Percentiles rank a stretch among this genome's conserved stretches.
Evolutionary conservation across 2,797 vertebrate genomes (phyloP).

Genomic region (Lagodon rhomboides): DNA sequence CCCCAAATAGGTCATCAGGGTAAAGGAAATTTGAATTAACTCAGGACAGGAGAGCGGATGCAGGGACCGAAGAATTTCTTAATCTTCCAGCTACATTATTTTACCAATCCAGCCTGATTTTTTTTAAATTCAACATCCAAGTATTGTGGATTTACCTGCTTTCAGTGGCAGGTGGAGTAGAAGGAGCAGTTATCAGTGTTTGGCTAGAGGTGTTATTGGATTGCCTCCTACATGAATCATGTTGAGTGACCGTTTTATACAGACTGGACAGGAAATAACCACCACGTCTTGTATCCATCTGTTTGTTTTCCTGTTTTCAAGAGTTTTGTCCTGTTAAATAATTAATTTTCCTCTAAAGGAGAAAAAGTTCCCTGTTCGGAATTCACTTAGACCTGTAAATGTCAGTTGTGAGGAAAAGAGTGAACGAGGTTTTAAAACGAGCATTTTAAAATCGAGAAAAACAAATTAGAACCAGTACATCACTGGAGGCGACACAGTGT

Average conservation of each 20-base stretch:
- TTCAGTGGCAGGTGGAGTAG: conserved; percentile 2
- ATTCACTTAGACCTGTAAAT: neutral
- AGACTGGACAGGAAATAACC: conserved; percentile 2
- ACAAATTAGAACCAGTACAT: neutral
- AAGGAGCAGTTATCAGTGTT: conserved; percentile 8
- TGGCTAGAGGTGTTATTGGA: conserved; percentile 1
- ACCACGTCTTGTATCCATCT: neutral
- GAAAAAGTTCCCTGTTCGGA: neutral
- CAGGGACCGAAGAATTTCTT: conserved; percentile 14
- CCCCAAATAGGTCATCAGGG: conserved; percentile 42
- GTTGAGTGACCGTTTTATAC: conserved; percentile 11
- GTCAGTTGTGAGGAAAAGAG: conserved; percentile 9
- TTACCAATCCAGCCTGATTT: conserved; percentile 7
- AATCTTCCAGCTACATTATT: conserved; percentile 28
- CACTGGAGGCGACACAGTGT: neutral
- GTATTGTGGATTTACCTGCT: neutral
- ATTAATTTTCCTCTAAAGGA: neutral
- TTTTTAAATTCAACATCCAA: conserved; percentile 10
- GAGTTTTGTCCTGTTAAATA: neutral
- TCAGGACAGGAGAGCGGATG: conserved; percentile 45
- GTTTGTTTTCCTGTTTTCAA: conserved; percentile 2
- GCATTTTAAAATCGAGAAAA: neutral
- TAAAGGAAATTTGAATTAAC: conserved; percentile 37
- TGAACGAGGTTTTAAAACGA: neutral
- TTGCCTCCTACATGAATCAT: neutral